phyloP scores from a whole-genome alignment of 30 jellyfish, hydroid and myxozoan species.

The Aurelia aurita region DNA sequence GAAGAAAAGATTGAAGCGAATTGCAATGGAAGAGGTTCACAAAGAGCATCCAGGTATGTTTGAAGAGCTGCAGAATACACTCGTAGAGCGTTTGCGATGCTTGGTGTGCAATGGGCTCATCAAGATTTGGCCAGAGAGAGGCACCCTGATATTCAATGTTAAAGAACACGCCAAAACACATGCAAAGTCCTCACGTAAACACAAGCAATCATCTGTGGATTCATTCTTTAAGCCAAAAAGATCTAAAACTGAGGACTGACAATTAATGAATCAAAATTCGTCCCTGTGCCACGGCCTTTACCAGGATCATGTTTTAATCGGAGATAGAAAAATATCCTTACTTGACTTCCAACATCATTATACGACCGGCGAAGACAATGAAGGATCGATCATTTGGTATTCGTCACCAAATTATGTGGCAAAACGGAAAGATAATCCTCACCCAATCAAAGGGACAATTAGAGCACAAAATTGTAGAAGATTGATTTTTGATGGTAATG shows the following conservation, averaged over 20 bases:
- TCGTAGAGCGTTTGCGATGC: constrained; percentile 15
- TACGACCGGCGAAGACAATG: constrained; percentile 14
- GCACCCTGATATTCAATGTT: constrained; percentile 31
- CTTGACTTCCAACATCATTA: constrained; percentile 9
- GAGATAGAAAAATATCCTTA: constrained; percentile 15
- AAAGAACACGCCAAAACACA: constrained; percentile 40
- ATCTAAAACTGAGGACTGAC: constrained; percentile 37
- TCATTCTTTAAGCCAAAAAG: constrained; percentile 19
- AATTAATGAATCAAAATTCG: not conserved
- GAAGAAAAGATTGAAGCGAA: too few species aligned
- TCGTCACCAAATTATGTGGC: constrained; percentile 21
- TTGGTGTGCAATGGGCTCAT: constrained; percentile 27
- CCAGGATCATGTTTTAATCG: constrained; percentile 12
- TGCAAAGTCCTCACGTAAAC: constrained; percentile 7
- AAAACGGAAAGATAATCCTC: constrained; percentile 23
- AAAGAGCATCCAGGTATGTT: constrained; percentile 30
- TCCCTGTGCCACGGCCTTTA: constrained; percentile 44
- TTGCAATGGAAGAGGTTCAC: not conserved
- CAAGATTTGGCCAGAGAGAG: constrained; percentile 42
- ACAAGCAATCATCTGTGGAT: constrained; percentile 19
- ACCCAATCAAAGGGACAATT: constrained; percentile 11
- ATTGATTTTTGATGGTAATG: not conserved
- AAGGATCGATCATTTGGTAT: constrained; percentile 22
- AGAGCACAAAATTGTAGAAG: constrained; percentile 34
- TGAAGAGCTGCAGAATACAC: constrained; percentile 16